Evolutionary conservation across 2,113 vertebrate species (phyloP).

Genomic region (Butorides virescens): DNA sequence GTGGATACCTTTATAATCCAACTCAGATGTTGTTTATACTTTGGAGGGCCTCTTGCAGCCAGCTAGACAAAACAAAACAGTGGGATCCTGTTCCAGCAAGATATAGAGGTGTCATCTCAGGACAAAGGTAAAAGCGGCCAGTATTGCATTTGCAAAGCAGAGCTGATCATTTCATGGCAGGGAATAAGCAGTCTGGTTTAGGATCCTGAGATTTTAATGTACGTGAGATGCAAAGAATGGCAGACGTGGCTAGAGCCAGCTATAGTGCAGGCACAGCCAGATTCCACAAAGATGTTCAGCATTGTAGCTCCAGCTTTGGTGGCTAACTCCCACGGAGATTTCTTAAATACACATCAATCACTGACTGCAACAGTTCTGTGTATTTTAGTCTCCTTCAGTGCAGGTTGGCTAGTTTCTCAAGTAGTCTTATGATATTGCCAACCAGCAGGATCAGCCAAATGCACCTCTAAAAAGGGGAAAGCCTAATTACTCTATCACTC

Average conservation of each 20-base stretch:
- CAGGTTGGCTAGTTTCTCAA: background rate
- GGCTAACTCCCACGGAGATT: background rate
- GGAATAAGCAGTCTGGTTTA: background rate
- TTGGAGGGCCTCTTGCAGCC: background rate
- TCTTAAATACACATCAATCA: background rate
- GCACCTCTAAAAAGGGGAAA: background rate
- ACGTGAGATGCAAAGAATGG: background rate
- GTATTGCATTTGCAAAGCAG: background rate
- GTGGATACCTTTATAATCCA: slow-evolving; percentile 20
- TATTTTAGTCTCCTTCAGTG: background rate
- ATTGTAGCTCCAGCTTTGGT: background rate
- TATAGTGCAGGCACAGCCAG: background rate
- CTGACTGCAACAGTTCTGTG: background rate
- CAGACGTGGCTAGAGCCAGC: accelerated
- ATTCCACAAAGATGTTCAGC: background rate
- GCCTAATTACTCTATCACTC: background rate
- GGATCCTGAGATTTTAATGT: background rate
- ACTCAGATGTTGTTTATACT: slow-evolving; percentile 38
- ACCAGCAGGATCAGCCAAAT: background rate
- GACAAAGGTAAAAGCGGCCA: background rate
- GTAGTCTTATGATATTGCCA: background rate
- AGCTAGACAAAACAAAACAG: slow-evolving; percentile 49
- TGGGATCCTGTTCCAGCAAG: background rate
- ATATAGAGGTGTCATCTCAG: background rate
- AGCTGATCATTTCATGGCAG: background rate